These are phyloP conservation scores for Drosophila yakuba DNA, from an alignment of 1,140 invertebrate genomes.

Conservation along the genomic window DNA sequence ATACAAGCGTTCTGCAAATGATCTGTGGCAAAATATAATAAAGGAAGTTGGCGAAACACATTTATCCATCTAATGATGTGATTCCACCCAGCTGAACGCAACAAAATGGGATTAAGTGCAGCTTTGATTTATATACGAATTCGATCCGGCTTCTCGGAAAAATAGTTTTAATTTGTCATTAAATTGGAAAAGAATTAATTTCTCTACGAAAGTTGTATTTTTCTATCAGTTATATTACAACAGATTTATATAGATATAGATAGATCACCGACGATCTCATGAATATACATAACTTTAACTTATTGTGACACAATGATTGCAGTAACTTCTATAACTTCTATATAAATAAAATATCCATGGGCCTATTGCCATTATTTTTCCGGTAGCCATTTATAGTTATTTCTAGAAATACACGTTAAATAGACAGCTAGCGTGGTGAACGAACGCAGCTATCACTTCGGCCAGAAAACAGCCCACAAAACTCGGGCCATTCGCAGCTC, in stretches of 20 bases:
- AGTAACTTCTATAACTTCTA: too few species aligned
- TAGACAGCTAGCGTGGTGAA: conserved; percentile 22
- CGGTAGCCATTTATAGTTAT: not conserved
- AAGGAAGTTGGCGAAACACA: conserved; percentile 57
- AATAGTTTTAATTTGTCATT: conserved; percentile 6
- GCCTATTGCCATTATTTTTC: not conserved
- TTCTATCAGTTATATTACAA: too few species aligned
- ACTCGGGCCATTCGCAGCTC: conserved; percentile 37
- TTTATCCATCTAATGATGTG: conserved; percentile 57
- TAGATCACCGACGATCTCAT: not conserved
- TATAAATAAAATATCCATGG: not conserved
- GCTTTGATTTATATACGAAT: conserved; percentile 13
- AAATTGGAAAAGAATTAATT: not conserved
- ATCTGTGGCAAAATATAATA: conserved; percentile 64
- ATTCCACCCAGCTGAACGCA: conserved; percentile 24
- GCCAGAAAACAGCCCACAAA: conserved; percentile 41
- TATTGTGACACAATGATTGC: too few species aligned
- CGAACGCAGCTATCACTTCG: conserved; percentile 45
- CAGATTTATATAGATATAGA: too few species aligned
- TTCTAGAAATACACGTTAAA: conserved; percentile 6
- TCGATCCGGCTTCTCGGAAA: conserved; percentile 3
- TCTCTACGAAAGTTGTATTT: not conserved
- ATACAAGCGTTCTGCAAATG: conserved; percentile 53
- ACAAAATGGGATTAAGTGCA: conserved; percentile 16
- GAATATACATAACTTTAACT: not conserved